These are phyloP conservation scores for Malurus splendens DNA, from an alignment of 2,797 vertebrate species.

Conservation along the genomic window DNA sequence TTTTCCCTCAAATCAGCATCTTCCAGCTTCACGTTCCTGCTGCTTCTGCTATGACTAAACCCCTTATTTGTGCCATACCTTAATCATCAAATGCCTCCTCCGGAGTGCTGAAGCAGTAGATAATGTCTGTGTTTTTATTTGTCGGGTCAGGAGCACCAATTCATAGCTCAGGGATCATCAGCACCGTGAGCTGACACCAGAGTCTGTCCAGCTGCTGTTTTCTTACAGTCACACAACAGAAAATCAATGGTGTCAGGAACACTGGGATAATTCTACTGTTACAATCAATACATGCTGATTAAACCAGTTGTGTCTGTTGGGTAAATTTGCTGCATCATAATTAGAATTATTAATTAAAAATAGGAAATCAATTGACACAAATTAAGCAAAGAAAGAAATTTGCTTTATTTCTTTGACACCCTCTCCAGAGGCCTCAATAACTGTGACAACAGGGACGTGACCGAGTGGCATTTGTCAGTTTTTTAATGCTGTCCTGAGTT, in stretches of 20 bases:
- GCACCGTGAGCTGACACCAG: slow-evolving; percentile 19
- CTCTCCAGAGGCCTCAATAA: slow-evolving; percentile 66
- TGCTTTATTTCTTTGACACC: slow-evolving; percentile 84
- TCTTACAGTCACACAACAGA: slow-evolving; percentile 67
- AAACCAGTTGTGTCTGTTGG: slow-evolving; percentile 81
- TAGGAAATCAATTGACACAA: slow-evolving; percentile 97
- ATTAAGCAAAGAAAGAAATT: slow-evolving; percentile 82
- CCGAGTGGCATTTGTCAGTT: slow-evolving; percentile 5
- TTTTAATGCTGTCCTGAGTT: slow-evolving; percentile 20
- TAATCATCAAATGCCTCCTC: not conserved
- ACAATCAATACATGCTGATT: slow-evolving; percentile 77
- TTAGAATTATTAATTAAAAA: slow-evolving; percentile 99
- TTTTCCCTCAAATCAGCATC: not conserved
- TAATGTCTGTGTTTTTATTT: slow-evolving; percentile 40
- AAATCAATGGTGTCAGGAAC: slow-evolving; percentile 81
- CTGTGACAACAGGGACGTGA: slow-evolving; percentile 52
- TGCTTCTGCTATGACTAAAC: not conserved
- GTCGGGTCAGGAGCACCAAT: slow-evolving; percentile 34
- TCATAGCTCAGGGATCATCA: slow-evolving; percentile 30
- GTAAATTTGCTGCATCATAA: slow-evolving; percentile 92
- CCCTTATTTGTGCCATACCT: slow-evolving; percentile 15
- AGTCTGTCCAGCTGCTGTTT: slow-evolving; percentile 61
- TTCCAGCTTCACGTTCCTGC: not conserved
- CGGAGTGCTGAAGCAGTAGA: slow-evolving; percentile 15
- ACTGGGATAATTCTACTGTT: slow-evolving; percentile 73